Evolutionary conservation across 2,113 vertebrate genomes (phyloP), one percentile per base, ranked within the genome.

Genomic region (Aegithalos caudatus): DNA sequence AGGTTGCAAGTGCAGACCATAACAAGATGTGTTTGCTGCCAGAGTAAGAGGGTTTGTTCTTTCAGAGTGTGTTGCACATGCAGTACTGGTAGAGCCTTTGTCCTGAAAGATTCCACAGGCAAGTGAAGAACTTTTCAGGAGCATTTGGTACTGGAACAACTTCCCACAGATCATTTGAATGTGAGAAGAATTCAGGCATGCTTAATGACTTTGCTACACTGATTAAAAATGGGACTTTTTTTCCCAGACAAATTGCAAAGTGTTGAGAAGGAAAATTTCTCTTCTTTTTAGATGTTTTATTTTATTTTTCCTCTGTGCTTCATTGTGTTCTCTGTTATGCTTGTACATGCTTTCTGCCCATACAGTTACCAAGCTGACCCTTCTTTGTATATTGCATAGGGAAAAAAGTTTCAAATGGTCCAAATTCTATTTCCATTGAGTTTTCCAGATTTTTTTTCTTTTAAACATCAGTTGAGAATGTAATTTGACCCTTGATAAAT

Each of bases 1-100:
- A 58, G 29, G 47, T 58, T 83, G 37, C 57, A 47, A 64, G 19
- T 13, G 31, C 58, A 74, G 65, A 11, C 14, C 1, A 0, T 35
- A 48, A 28, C 22, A 53, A 56, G 65, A 23, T 0, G 0, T 15
- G 11, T 50, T 78, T 4, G 0, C n/a, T 87, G 65, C 35, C 1
- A 0, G 69, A 90, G 28, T n/a, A 27, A 79, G 44, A 7, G 7
- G 21, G 22, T 51, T 74, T 4, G 6, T 79, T 81, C 44, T 77
- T 69, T 73, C 16, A 25, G 42, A 58, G 18, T 5, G 7, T 47
- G 20, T 37, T 87, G 53, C 9, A 23, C 33, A 31, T 64, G 71
- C 78, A 82, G 70, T 79, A 31, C 66, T 85, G 56, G 40, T 66
- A 71, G 38, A 54, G 31, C 11, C 31, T 77, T 83, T 81, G 73